These are phyloP conservation scores for Allophyes oxyacanthae DNA, from an alignment of 2,888 invertebrate genomes.

Conservation along the genomic window DNA sequence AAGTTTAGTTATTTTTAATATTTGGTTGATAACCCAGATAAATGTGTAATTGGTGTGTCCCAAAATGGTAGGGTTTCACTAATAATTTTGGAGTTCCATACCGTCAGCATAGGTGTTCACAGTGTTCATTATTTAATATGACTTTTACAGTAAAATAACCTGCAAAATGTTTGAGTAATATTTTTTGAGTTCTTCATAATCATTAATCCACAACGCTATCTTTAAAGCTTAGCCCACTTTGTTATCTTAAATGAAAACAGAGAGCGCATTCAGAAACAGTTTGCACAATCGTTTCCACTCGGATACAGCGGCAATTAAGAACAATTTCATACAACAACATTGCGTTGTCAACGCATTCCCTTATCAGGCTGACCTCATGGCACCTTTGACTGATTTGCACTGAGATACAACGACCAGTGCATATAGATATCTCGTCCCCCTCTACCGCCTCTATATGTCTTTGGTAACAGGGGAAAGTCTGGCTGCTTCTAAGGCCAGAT, in stretches of 20 bases:
- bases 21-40: no score
- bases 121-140: no score
- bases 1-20: constrained; percentile 1
- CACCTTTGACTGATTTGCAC: constrained; percentile 83
- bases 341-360: constrained; percentile 73
- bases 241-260: constrained; percentile 46
- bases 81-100: neutral
- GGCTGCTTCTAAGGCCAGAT: constrained; percentile 46
- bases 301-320: constrained; percentile 68
- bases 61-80: neutral
- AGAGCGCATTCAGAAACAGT: constrained; percentile 43
- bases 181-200: neutral
- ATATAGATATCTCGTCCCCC: constrained; percentile 56
- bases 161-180: neutral
- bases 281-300: constrained; percentile 59
- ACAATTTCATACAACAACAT: constrained; percentile 66
- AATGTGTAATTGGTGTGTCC: no score
- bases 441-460: constrained; percentile 19
- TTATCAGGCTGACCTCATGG: constrained; percentile 70
- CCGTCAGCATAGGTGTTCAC: no score
- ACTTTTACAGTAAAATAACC: no score
- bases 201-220: constrained; percentile 15
- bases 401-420: constrained; percentile 66
- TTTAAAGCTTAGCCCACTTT: constrained; percentile 27
- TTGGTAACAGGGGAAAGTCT: constrained; percentile 13